Percentiles rank a stretch among this genome's conserved stretches.
These are phyloP conservation scores for Gnathochromis pfefferi DNA, from an alignment of 2,113 vertebrate species.

Conservation along the genomic window DNA sequence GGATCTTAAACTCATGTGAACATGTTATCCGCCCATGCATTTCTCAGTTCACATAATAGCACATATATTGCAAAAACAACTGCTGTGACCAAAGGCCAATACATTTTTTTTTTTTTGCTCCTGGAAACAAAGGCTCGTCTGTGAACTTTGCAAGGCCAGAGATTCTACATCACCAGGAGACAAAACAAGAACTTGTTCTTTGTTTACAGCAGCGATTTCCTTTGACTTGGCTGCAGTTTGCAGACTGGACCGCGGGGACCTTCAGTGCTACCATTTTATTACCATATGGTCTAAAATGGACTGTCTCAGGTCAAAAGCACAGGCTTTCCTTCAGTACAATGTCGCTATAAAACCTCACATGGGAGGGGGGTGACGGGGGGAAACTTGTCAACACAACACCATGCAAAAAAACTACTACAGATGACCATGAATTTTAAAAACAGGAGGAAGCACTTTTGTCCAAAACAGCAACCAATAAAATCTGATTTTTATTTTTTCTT, in stretches of 20 bases:
- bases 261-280: slow-evolving; percentile 49
- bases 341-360: not conserved
- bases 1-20: slow-evolving; percentile 46
- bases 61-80: slow-evolving; percentile 58
- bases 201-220: slow-evolving; percentile 60
- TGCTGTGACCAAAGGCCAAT: slow-evolving; percentile 29
- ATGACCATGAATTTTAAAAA: slow-evolving; percentile 21
- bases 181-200: slow-evolving; percentile 55
- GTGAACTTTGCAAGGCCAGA: slow-evolving; percentile 43
- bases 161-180: slow-evolving; percentile 31
- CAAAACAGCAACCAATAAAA: slow-evolving; percentile 39
- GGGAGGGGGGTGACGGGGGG: not conserved
- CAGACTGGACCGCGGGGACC: slow-evolving; percentile 24
- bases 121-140: slow-evolving; percentile 54
- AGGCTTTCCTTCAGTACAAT: not conserved
- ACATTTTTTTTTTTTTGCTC: slow-evolving; percentile 33
- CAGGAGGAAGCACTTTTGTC: slow-evolving; percentile 1
- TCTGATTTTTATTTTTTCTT: not conserved
- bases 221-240: slow-evolving; percentile 42
- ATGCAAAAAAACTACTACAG: not conserved
- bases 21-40: slow-evolving; percentile 43
- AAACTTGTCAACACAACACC: slow-evolving; percentile 18
- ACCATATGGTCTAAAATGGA: slow-evolving; percentile 1
- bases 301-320: not conserved
- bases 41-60: slow-evolving; percentile 60